phyloP scores from a whole-genome alignment of 1,140 invertebrate species.

The Arctopsyche grandis region DNA sequence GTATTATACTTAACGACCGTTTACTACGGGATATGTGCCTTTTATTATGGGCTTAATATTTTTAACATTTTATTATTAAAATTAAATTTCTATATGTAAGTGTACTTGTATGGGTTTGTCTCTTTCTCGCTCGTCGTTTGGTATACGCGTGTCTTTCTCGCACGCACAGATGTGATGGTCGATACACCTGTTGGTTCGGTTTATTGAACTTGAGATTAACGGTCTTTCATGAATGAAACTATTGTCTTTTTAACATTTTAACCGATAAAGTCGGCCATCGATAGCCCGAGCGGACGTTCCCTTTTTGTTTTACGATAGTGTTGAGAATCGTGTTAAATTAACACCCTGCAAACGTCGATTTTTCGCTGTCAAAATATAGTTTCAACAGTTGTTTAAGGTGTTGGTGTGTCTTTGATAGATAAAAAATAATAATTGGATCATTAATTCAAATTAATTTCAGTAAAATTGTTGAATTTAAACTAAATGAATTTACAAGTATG shows the following conservation, averaged over 20 bases:
- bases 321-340: no score
- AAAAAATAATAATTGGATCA: no score
- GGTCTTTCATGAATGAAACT: conserved; percentile 44
- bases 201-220: conserved; percentile 44
- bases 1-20: neutral
- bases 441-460: no score
- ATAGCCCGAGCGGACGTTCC: conserved; percentile 1
- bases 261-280: conserved; percentile 1
- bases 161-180: conserved; percentile 12
- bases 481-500: no score
- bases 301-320: conserved; percentile 2
- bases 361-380: no score
- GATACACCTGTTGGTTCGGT: conserved; percentile 40
- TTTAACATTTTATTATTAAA: no score
- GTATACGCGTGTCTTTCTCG: neutral
- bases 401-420: no score
- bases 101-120: neutral
- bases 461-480: no score
- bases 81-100: no score
- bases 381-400: no score
- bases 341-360: no score
- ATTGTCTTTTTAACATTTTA: conserved; percentile 33
- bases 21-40: neutral
- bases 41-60: neutral
- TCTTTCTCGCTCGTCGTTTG: neutral